Conservation (phyloP, 2,113 vertebrate genomes). For the Clarias gariepinus region DNA sequence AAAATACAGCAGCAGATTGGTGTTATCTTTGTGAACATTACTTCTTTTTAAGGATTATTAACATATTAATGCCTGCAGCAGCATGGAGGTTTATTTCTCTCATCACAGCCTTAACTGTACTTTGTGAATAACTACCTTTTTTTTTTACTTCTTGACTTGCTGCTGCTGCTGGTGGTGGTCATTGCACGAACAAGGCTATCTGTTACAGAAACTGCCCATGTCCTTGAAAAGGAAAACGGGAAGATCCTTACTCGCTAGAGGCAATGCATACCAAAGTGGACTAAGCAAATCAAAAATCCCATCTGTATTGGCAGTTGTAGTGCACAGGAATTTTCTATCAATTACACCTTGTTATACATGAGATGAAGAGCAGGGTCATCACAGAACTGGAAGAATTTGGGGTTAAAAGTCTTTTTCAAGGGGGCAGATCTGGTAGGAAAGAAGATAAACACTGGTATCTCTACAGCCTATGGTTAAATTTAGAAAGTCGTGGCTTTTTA, state of each 20-base stretch:
- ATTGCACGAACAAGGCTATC: constrained; percentile 6
- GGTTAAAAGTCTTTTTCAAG: not conserved
- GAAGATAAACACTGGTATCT: not conserved
- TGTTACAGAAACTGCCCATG: not conserved
- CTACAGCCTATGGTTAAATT: not conserved
- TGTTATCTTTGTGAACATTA: constrained; percentile 20
- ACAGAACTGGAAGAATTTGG: not conserved
- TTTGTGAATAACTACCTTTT: not conserved
- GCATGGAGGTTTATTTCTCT: not conserved
- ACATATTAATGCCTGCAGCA: constrained; percentile 23
- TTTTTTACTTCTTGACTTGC: not conserved
- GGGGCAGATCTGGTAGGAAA: not conserved
- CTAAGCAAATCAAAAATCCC: not conserved
- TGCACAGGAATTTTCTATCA: not conserved
- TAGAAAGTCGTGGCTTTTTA: not conserved
- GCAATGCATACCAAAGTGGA: not conserved
- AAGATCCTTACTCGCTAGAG: not conserved
- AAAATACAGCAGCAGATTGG: constrained; percentile 9
- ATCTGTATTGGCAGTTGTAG: not conserved
- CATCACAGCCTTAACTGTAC: not conserved
- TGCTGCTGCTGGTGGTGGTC: constrained; percentile 4
- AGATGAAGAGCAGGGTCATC: not conserved
- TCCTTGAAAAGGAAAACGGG: not conserved
- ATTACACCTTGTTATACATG: not conserved
- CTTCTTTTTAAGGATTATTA: constrained; percentile 6